phyloP scores from a whole-genome alignment of 2,888 invertebrate genomes.

The Tachina grossa region DNA sequence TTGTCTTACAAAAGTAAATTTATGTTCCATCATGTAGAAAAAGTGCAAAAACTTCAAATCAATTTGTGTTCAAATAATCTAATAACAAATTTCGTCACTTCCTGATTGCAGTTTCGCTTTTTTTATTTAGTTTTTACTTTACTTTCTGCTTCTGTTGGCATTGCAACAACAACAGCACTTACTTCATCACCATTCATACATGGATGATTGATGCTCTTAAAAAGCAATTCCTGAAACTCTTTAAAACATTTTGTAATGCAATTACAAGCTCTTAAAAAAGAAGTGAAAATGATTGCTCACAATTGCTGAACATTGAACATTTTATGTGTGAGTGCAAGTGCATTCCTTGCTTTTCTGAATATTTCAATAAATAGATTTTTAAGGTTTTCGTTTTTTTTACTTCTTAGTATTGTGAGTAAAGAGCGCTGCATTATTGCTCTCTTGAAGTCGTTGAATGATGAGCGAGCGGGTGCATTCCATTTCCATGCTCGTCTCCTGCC shows the following conservation, averaged over 20 bases:
- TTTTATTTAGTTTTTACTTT: background rate
- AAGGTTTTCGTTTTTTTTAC: background rate
- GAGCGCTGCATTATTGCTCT: slow-evolving; percentile 45
- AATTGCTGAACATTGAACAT: slow-evolving; percentile 26
- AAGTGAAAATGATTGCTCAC: background rate
- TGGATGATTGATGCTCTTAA: slow-evolving; percentile 54
- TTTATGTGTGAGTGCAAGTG: slow-evolving; percentile 6
- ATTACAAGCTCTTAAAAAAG: slow-evolving; percentile 52
- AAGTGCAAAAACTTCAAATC: slow-evolving; percentile 60
- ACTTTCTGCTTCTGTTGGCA: background rate
- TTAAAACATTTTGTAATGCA: slow-evolving; percentile 41
- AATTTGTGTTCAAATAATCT: slow-evolving; percentile 67
- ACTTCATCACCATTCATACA: background rate
- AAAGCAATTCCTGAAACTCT: slow-evolving; percentile 35
- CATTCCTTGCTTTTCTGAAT: background rate
- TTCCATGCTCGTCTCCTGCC: slow-evolving; percentile 44
- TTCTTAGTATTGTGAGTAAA: background rate
- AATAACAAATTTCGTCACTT: slow-evolving; percentile 64
- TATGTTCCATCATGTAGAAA: slow-evolving; percentile 53
- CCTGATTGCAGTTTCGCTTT: slow-evolving; percentile 42
- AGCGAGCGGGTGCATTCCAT: slow-evolving; percentile 17
- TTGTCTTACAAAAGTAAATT: slow-evolving; percentile 52
- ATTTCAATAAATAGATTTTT: background rate
- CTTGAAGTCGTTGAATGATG: slow-evolving; percentile 31
- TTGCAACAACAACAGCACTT: slow-evolving; percentile 1